Conservation (phyloP, 2,113 vertebrate species). For the Stictonetta naevosa region DNA sequence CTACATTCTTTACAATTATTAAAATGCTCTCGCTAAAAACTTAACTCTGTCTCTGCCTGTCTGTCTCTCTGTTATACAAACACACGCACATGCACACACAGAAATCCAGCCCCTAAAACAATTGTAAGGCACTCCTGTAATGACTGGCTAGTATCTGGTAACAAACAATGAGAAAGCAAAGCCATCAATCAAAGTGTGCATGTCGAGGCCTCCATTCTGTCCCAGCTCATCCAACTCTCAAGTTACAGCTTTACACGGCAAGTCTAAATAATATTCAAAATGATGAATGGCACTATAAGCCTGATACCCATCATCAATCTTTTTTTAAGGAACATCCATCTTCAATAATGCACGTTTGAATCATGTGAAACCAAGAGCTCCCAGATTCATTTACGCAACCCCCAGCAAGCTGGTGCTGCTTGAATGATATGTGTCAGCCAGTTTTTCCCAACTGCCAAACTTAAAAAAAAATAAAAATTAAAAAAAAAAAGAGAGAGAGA, state of each 20-base stretch:
- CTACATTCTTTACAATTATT: constrained; percentile 56
- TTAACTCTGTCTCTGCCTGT: neutral
- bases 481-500: too few relatives aligned
- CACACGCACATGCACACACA: neutral
- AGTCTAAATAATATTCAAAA: constrained; percentile 99
- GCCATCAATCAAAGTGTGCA: constrained; percentile 90
- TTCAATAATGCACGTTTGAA: constrained; percentile 94
- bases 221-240: constrained; percentile 91
- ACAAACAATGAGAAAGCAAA: constrained; percentile 89
- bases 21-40: constrained; percentile 44
- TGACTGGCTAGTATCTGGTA: constrained; percentile 87
- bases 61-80: neutral
- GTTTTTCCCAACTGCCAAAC: constrained; percentile 37
- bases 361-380: constrained; percentile 87
- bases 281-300: constrained; percentile 96
- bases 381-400: constrained; percentile 88
- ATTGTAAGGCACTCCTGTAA: constrained; percentile 72
- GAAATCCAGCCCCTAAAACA: constrained; percentile 65
- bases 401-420: constrained; percentile 82
- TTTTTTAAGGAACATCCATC: constrained; percentile 99
- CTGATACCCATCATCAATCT: constrained; percentile 99
- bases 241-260: constrained; percentile 98
- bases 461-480: neutral
- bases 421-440: constrained; percentile 91
- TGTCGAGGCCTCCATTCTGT: constrained; percentile 87